A percentile compares a stretch with the other conserved stretches of the same genome.
Conservation (phyloP, 2,797 vertebrate species). For the Phylloscopus collybita region DNA sequence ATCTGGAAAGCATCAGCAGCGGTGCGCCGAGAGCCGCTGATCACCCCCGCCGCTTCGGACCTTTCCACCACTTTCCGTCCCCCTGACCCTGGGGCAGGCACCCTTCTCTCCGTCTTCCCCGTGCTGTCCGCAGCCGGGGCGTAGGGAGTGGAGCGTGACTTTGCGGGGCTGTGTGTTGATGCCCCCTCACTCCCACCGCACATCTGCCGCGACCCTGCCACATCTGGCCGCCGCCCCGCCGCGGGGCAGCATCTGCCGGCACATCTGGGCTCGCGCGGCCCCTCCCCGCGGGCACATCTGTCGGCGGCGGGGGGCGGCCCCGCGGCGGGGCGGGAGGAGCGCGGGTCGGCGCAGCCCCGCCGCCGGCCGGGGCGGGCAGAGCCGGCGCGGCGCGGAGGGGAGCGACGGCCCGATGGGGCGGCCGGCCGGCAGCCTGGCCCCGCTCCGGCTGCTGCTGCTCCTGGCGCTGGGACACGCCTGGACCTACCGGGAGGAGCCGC, state of each 20-base stretch:
- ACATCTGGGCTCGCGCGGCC: constrained; percentile 16
- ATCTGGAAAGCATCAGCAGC: constrained; percentile 45
- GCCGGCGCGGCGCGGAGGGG: constrained; percentile 53
- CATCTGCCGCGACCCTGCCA: not conserved
- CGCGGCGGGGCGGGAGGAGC: constrained; percentile 26
- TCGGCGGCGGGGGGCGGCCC: constrained; percentile 24
- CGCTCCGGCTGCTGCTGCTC: constrained; percentile 77
- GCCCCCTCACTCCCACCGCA: not conserved
- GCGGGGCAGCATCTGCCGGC: constrained; percentile 15
- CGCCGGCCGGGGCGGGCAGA: constrained; percentile 41
- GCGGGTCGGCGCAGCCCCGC: not conserved
- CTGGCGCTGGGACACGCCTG: constrained; percentile 81
- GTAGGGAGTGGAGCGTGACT: not conserved
- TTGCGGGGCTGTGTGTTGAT: no score
- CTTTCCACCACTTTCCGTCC: not conserved
- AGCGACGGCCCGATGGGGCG: constrained; percentile 53
- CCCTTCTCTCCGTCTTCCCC: not conserved
- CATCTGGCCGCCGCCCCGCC: not conserved
- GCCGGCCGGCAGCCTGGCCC: constrained; percentile 71
- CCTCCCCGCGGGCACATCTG: constrained; percentile 59
- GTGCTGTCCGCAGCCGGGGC: no score
- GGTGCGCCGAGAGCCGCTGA: not conserved
- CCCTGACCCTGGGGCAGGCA: not conserved
- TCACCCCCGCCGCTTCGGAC: not conserved
- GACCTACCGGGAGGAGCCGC: constrained; percentile 88